Evolutionary conservation across 2,113 vertebrate genomes (phyloP).

Genomic region (Petaurus breviceps): DNA sequence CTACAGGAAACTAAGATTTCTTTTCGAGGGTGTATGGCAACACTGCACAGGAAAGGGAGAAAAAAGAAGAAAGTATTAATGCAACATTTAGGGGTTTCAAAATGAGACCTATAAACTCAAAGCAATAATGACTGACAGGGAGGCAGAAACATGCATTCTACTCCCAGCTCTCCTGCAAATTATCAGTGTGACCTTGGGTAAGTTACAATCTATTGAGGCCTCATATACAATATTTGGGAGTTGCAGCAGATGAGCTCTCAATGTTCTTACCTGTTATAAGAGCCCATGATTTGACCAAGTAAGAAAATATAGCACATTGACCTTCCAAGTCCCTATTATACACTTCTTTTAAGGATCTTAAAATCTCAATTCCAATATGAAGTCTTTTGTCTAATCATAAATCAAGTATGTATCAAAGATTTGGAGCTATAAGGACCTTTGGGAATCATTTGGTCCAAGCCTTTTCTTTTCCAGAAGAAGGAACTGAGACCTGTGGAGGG

Average conservation of each 20-base stretch:
- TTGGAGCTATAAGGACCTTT: not conserved
- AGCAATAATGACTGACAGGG: not conserved
- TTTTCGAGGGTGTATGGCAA: constrained; percentile 83
- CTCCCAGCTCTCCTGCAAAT: not conserved
- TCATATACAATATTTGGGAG: not conserved
- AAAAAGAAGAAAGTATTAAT: not conserved
- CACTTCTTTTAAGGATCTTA: not conserved
- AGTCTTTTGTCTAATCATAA: not conserved
- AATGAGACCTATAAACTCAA: not conserved
- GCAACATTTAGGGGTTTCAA: not conserved
- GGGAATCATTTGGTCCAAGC: not conserved
- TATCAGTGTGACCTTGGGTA: not conserved
- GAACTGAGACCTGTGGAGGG: not conserved
- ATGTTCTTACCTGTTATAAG: constrained; percentile 1
- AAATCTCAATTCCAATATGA: not conserved
- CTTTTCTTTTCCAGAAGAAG: not conserved
- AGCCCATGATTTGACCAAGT: constrained; percentile 4
- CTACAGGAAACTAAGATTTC: constrained; percentile 81
- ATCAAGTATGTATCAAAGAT: not conserved
- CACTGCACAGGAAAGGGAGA: constrained; percentile 63
- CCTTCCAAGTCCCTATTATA: not conserved
- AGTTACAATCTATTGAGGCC: not conserved
- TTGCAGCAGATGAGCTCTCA: not conserved
- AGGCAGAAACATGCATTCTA: not conserved
- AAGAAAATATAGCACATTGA: not conserved